Evolutionary conservation across 2,797 vertebrate species (phyloP).

Genomic region (Trematomus bernacchii): DNA sequence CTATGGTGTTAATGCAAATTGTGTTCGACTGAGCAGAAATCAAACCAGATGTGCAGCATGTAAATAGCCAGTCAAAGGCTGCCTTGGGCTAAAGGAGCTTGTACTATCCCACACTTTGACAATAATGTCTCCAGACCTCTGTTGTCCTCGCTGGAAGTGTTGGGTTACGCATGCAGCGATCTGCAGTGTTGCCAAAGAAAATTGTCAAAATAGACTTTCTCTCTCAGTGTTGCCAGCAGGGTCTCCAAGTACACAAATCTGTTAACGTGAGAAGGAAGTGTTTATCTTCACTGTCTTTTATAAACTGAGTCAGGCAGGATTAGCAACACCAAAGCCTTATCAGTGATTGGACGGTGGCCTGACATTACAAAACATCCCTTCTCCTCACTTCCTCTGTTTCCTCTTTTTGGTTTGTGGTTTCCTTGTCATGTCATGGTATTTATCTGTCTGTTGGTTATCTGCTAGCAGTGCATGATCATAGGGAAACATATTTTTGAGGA

Average conservation of each 20-base stretch:
- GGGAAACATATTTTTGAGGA: neutral
- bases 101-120: conserved; percentile 31
- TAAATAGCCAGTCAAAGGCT: conserved; percentile 11
- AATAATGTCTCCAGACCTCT: conserved; percentile 43
- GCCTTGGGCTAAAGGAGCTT: conserved; percentile 27
- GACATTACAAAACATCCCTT: conserved; percentile 27
- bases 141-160: conserved; percentile 36
- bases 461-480: conserved; percentile 11
- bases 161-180: conserved; percentile 36
- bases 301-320: conserved; percentile 22
- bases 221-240: conserved; percentile 32
- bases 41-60: conserved; percentile 34
- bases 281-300: conserved; percentile 39
- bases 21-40: conserved; percentile 29
- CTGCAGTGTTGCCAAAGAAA: conserved; percentile 42
- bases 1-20: conserved; percentile 9
- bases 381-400: conserved; percentile 1
- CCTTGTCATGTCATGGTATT: conserved; percentile 13
- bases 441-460: conserved; percentile 4
- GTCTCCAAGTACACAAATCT: conserved; percentile 31
- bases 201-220: conserved; percentile 40
- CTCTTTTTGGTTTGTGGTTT: conserved; percentile 19
- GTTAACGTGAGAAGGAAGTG: conserved; percentile 36
- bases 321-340: conserved; percentile 26
- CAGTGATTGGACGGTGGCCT: conserved; percentile 31